Conservation (phyloP, 1,140 invertebrate genomes). For the Bilobella aurantiaca region DNA sequence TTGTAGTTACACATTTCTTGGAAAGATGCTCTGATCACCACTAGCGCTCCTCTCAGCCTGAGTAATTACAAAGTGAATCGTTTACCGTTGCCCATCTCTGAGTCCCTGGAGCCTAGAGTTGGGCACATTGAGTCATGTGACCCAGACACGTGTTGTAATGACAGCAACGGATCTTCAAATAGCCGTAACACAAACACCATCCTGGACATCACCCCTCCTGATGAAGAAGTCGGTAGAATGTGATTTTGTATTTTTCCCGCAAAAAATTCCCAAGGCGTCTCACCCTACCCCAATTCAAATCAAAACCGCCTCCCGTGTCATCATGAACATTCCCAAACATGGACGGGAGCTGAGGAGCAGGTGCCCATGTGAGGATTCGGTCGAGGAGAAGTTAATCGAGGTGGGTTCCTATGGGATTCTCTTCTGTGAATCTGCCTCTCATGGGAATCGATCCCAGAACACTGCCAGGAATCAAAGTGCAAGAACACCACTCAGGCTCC, state of each 20-base stretch:
- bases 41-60: no score
- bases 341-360: slow-evolving; percentile 26
- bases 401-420: slow-evolving; percentile 35
- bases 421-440: slow-evolving; percentile 33
- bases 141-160: slow-evolving; percentile 32
- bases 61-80: no score
- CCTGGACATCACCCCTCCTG: not conserved
- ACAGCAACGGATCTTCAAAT: slow-evolving; percentile 33
- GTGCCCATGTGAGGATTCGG: slow-evolving; percentile 22
- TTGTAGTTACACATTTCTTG: no score
- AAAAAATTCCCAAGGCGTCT: slow-evolving; percentile 12
- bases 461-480: slow-evolving; percentile 1
- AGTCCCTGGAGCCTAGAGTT: no score
- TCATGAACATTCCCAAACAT: slow-evolving; percentile 27
- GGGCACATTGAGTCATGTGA: slow-evolving; percentile 16
- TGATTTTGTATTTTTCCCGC: no score
- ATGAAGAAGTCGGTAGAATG: no score
- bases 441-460: slow-evolving; percentile 4
- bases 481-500: slow-evolving; percentile 13
- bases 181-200: slow-evolving; percentile 32
- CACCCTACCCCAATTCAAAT: slow-evolving; percentile 33
- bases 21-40: no score
- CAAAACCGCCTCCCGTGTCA: slow-evolving; percentile 29
- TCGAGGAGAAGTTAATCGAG: slow-evolving; percentile 31
- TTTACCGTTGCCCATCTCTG: no score